Evolutionary conservation across 2,797 vertebrate genomes (phyloP).

Genomic region (Nyctalus aviator): DNA sequence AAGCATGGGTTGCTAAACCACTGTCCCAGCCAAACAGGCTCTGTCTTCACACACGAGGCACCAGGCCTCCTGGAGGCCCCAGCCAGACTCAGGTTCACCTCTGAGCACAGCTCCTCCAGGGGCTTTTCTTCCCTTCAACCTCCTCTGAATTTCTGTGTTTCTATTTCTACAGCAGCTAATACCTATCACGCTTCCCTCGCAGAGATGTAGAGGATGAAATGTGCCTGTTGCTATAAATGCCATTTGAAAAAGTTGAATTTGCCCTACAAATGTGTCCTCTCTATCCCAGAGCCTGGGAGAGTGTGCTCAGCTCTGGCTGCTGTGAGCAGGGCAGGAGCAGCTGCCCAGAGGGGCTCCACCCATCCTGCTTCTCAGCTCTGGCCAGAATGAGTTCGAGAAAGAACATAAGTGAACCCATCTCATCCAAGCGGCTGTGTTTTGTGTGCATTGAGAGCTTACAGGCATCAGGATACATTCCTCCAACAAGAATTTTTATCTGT

Average conservation of each 20-base stretch:
- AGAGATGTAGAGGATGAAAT: not conserved
- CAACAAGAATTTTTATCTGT: not conserved
- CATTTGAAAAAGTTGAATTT: not conserved
- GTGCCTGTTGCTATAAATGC: not conserved
- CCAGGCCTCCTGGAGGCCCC: not conserved
- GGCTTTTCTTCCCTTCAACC: not conserved
- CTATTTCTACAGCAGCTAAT: not conserved
- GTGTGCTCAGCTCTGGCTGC: not conserved
- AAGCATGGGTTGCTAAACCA: not conserved
- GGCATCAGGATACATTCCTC: not conserved
- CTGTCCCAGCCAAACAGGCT: not conserved
- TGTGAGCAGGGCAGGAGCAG: not conserved
- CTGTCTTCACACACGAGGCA: not conserved
- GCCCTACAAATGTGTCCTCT: not conserved
- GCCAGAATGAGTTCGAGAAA: not conserved
- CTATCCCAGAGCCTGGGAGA: not conserved
- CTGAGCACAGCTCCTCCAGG: not conserved
- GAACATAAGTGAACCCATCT: not conserved
- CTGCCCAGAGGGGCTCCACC: not conserved
- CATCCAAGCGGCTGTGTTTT: not conserved
- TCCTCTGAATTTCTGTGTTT: not conserved
- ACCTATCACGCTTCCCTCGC: not conserved
- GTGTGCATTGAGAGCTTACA: not conserved
- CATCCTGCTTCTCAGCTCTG: not conserved
- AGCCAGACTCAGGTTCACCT: not conserved